Conservation (phyloP, 2,797 vertebrate species). For the Hippoglossus hippoglossus region DNA sequence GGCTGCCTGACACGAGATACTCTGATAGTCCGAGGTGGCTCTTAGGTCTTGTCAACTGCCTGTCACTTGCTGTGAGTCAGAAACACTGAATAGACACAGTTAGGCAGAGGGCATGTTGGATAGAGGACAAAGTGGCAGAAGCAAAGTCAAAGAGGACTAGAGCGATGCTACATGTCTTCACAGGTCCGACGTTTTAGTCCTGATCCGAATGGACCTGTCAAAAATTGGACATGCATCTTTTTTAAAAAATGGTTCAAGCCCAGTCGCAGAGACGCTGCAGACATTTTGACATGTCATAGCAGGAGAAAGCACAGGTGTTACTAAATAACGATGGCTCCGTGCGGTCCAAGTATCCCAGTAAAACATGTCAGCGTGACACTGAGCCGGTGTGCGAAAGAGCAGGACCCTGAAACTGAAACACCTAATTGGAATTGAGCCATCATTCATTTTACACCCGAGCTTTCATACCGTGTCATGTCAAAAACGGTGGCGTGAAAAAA, state of each 20-base stretch:
- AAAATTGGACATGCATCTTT: slow-evolving; percentile 13
- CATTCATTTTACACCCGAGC: neutral
- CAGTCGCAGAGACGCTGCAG: neutral
- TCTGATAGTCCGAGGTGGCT: slow-evolving; percentile 2
- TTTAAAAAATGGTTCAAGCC: neutral
- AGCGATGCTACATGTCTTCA: no score
- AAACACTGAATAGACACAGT: slow-evolving; percentile 13
- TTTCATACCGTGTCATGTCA: neutral
- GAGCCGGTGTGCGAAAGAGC: neutral
- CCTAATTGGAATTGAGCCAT: neutral
- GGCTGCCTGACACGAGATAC: neutral
- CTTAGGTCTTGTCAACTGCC: slow-evolving; percentile 13
- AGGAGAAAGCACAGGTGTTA: neutral
- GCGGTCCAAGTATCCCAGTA: neutral
- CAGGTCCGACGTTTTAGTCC: slow-evolving; percentile 1
- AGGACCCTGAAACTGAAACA: neutral
- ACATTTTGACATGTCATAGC: neutral
- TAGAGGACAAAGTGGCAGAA: no score
- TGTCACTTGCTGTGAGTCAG: neutral
- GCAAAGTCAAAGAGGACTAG: no score
- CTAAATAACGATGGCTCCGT: neutral
- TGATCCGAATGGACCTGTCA: slow-evolving; percentile 8
- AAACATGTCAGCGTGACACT: slow-evolving; percentile 1
- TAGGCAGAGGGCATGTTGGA: no score
- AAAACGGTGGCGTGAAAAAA: neutral